A percentile compares a stretch with the other conserved stretches of the same genome.
Conservation (phyloP, 2,888 invertebrate genomes). For the Diaprepes abbreviatus region DNA sequence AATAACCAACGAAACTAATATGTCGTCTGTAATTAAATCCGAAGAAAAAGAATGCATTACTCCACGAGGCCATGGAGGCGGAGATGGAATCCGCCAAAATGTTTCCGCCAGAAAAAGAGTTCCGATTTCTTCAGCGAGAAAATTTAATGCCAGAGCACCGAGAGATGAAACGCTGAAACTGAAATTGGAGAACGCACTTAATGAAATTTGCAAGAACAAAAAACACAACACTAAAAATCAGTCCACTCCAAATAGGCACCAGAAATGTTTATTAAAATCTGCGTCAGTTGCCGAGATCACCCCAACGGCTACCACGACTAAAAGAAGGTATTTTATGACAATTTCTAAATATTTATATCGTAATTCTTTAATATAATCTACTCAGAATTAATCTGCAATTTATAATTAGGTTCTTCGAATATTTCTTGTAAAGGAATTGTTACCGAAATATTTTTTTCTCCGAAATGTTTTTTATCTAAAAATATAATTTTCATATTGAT, state of each 20-base stretch:
- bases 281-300: conserved; percentile 60
- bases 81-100: conserved; percentile 56
- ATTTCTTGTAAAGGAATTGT: too few relatives aligned
- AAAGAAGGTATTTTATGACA: conserved; percentile 47
- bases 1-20: not conserved
- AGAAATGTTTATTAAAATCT: conserved; percentile 49
- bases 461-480: too few relatives aligned
- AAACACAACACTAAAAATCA: conserved; percentile 15
- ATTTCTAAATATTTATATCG: too few relatives aligned
- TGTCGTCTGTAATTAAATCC: conserved; percentile 7
- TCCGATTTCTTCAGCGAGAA: conserved; percentile 59
- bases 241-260: conserved; percentile 33
- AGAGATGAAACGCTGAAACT: conserved; percentile 51
- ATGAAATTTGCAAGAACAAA: conserved; percentile 32
- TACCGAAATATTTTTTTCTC: too few relatives aligned
- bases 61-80: conserved; percentile 52
- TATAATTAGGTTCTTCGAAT: too few relatives aligned
- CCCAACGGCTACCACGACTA: conserved; percentile 56
- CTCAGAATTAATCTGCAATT: too few relatives aligned
- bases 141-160: conserved; percentile 56
- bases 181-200: conserved; percentile 55
- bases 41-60: conserved; percentile 31
- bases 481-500: too few relatives aligned
- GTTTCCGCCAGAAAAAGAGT: conserved; percentile 51
- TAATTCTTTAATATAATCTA: too few relatives aligned